A percentile compares a stretch with the other conserved stretches of the same genome.
Evolutionary conservation across 2,888 invertebrate species (phyloP).

Genomic region (Pediacus dermestoides): DNA sequence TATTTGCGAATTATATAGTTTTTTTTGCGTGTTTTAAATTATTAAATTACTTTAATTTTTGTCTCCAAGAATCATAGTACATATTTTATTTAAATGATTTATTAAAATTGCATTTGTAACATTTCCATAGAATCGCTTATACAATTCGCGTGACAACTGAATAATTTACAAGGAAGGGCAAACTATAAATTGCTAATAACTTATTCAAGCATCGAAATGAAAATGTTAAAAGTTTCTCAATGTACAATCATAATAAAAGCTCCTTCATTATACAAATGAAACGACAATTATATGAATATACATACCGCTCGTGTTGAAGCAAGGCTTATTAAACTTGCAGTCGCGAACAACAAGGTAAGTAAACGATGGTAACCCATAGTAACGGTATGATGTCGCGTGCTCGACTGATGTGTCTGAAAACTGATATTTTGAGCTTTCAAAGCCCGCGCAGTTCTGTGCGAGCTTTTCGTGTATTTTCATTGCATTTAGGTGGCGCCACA

Average conservation of each 20-base stretch:
- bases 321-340: conserved; percentile 14
- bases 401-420: conserved; percentile 21
- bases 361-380: conserved; percentile 15
- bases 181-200: conserved; percentile 23
- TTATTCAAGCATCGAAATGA: too few relatives aligned
- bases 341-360: conserved; percentile 19
- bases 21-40: too few relatives aligned
- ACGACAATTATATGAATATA: conserved; percentile 13
- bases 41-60: too few relatives aligned
- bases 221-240: too few relatives aligned
- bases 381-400: conserved; percentile 20
- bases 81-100: too few relatives aligned
- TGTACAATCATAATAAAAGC: conserved; percentile 3
- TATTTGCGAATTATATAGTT: too few relatives aligned
- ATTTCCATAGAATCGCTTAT: too few relatives aligned
- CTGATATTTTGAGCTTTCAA: conserved; percentile 20
- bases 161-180: conserved; percentile 25
- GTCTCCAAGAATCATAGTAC: too few relatives aligned
- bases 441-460: conserved; percentile 23
- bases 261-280: not conserved
- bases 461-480: conserved; percentile 12
- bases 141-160: conserved; percentile 20
- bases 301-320: conserved; percentile 26
- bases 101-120: too few relatives aligned
- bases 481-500: conserved; percentile 1